These are phyloP conservation scores for Drosophila kurseongensis DNA, from an alignment of 1,140 invertebrate genomes.

Conservation along the genomic window DNA sequence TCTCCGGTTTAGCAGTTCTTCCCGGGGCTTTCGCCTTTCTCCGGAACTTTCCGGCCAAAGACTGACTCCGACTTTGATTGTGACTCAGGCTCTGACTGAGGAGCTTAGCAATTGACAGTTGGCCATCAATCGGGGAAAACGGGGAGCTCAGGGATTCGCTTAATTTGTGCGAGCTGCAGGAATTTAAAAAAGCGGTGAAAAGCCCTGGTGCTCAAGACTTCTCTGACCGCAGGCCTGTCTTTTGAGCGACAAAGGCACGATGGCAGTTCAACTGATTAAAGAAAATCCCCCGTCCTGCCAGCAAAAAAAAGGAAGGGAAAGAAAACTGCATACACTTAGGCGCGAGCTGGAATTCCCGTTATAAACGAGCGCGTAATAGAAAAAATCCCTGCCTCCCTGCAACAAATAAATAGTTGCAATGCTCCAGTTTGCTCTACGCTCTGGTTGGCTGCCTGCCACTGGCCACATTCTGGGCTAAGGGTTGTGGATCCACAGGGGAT, in stretches of 20 bases:
- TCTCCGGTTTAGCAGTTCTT: constrained; percentile 20
- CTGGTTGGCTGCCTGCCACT: constrained; percentile 76
- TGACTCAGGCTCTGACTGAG: constrained; percentile 63
- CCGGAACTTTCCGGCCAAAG: constrained; percentile 62
- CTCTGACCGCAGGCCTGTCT: constrained; percentile 22
- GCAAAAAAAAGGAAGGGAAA: not conserved
- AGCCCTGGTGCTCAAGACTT: not conserved
- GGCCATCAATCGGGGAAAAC: constrained; percentile 59
- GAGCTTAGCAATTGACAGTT: constrained; percentile 75
- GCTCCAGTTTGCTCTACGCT: constrained; percentile 76
- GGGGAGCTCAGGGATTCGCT: constrained; percentile 34
- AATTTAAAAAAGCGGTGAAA: constrained; percentile 36
- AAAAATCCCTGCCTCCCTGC: constrained; percentile 44
- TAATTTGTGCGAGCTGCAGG: constrained; percentile 64
- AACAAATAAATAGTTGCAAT: constrained; percentile 81
- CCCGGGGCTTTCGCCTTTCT: constrained; percentile 9
- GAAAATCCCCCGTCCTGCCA: constrained; percentile 9
- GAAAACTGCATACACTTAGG: constrained; percentile 59
- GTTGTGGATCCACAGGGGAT: constrained; percentile 11
- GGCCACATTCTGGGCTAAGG: constrained; percentile 42
- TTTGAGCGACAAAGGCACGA: too few species aligned
- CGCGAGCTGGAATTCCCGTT: constrained; percentile 67
- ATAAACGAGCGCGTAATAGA: constrained; percentile 82
- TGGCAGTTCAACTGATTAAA: constrained; percentile 23
- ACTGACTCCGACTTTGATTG: constrained; percentile 73